These are phyloP conservation scores for Pipa parva DNA, from an alignment of 2,113 vertebrate genomes.

Conservation along the genomic window DNA sequence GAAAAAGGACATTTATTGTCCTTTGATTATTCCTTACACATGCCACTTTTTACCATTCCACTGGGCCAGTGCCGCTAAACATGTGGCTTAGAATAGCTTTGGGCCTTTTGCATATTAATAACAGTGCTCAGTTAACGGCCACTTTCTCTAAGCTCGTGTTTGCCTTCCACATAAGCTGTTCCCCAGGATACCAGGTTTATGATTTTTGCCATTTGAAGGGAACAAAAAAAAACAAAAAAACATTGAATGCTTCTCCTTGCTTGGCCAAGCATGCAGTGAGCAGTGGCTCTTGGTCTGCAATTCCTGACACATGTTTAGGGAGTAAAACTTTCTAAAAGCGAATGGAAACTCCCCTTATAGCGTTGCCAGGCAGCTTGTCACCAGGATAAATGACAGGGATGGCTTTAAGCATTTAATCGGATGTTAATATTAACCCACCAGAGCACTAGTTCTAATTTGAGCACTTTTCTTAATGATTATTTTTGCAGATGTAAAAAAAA, in stretches of 20 bases:
- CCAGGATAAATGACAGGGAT: too few species aligned
- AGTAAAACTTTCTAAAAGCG: background rate
- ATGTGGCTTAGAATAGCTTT: slow-evolving; percentile 13
- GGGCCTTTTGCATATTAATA: slow-evolving; percentile 12
- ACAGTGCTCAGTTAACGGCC: slow-evolving; percentile 9
- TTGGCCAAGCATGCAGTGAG: slow-evolving; percentile 27
- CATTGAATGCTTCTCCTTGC: slow-evolving; percentile 17
- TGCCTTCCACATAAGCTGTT: background rate
- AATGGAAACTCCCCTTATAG: background rate
- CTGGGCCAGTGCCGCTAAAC: slow-evolving; percentile 26
- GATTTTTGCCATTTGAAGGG: slow-evolving; percentile 8
- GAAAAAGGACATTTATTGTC: slow-evolving; percentile 52
- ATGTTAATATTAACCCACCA: background rate
- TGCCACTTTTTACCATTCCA: slow-evolving; percentile 49
- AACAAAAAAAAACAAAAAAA: too few species aligned
- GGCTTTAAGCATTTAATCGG: too few species aligned
- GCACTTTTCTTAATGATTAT: background rate
- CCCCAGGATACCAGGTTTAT: slow-evolving; percentile 11
- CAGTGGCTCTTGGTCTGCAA: background rate
- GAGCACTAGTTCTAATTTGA: background rate
- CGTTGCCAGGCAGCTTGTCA: too few species aligned
- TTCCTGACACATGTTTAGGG: background rate
- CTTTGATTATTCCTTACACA: slow-evolving; percentile 49
- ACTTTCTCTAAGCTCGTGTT: background rate
- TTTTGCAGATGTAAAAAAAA: background rate